These are phyloP conservation scores for Agapostemon virescens DNA, from an alignment of 2,888 invertebrate genomes.

Conservation along the genomic window DNA sequence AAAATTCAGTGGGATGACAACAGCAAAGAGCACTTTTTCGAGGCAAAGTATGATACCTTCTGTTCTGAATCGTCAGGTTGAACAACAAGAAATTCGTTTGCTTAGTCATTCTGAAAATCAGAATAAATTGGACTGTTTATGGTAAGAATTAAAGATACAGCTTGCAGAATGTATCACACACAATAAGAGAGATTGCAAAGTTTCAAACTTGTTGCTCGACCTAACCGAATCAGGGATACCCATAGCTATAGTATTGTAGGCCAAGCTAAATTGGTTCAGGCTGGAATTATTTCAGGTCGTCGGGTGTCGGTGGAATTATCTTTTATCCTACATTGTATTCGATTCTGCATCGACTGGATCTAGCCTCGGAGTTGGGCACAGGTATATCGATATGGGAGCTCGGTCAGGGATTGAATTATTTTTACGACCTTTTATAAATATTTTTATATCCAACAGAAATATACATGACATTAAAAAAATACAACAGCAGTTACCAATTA, in stretches of 20 bases:
- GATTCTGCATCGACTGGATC: constrained; percentile 88
- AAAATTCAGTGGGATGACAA: constrained; percentile 89
- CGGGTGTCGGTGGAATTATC: constrained; percentile 87
- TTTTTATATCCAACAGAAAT: constrained; percentile 29
- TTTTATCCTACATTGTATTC: constrained; percentile 96
- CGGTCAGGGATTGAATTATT: constrained; percentile 97
- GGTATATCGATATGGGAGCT: constrained; percentile 97
- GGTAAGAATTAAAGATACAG: not conserved
- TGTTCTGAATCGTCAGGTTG: not conserved
- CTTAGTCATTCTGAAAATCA: not conserved
- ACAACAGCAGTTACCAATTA: constrained; percentile 9
- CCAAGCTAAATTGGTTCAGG: constrained; percentile 12
- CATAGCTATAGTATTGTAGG: constrained; percentile 1
- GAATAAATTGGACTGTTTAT: not conserved
- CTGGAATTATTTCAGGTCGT: constrained; percentile 82
- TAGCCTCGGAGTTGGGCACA: constrained; percentile 89
- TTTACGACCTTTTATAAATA: constrained; percentile 91
- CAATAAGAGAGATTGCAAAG: not conserved
- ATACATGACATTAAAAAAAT: constrained; percentile 24
- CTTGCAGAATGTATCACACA: no score
- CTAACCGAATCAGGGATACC: not conserved
- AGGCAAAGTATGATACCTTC: constrained; percentile 86
- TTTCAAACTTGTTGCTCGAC: not conserved
- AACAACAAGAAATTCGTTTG: not conserved
- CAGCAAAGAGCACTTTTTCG: constrained; percentile 91